Conservation (phyloP, 2,888 invertebrate species). For the Lamellibrachia satsuma region DNA sequence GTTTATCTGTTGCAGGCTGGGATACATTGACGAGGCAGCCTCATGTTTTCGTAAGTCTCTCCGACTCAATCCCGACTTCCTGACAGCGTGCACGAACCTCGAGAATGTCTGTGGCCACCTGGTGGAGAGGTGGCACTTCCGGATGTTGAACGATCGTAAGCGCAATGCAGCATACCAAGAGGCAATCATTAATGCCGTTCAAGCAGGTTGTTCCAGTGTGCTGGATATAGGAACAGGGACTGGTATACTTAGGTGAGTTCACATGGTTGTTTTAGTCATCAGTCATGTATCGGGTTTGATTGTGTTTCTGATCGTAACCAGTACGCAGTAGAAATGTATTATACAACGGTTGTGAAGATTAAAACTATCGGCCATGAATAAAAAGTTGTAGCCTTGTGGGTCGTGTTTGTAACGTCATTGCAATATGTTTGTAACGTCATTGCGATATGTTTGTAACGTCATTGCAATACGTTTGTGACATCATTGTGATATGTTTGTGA, state of each 20-base stretch:
- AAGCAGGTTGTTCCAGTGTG: conserved; percentile 68
- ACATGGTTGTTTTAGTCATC: background rate
- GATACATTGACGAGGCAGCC: conserved; percentile 71
- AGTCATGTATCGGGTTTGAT: background rate
- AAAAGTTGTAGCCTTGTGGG: background rate
- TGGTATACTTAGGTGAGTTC: conserved; percentile 72
- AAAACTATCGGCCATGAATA: too few relatives aligned
- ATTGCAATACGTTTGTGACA: too few relatives aligned
- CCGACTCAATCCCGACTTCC: conserved; percentile 68
- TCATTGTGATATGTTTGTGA: too few relatives aligned
- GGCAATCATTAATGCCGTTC: conserved; percentile 69
- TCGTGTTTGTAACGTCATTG: background rate
- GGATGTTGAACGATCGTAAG: conserved; percentile 80
- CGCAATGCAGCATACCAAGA: conserved; percentile 75
- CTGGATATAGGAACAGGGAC: conserved; percentile 83
- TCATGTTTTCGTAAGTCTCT: conserved; percentile 71
- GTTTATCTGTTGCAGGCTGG: conserved; percentile 67
- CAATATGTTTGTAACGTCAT: too few relatives aligned
- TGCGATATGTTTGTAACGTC: too few relatives aligned
- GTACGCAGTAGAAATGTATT: too few relatives aligned
- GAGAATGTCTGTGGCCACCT: conserved; percentile 76
- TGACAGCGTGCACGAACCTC: conserved; percentile 74
- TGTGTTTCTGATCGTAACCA: too few relatives aligned
- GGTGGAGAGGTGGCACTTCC: conserved; percentile 83
- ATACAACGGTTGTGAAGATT: too few relatives aligned